Evolutionary conservation across 2,797 vertebrate species (phyloP).

Genomic region (Leuciscus waleckii): DNA sequence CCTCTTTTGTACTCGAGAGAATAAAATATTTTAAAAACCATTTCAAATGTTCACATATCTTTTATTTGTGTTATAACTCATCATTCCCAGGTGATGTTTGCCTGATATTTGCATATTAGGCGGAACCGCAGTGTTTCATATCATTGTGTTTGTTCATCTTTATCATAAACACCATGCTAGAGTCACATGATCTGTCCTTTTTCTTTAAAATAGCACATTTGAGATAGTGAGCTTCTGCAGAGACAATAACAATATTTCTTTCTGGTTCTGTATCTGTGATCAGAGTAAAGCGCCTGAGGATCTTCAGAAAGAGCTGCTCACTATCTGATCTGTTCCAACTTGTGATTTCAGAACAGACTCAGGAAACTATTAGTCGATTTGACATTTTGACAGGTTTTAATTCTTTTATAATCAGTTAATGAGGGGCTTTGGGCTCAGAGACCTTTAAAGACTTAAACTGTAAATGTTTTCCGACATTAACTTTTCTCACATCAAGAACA

Average conservation of each 20-base stretch:
- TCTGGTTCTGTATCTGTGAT: not conserved
- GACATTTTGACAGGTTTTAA: conserved; percentile 23
- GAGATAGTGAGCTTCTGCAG: not conserved
- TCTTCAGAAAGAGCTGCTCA: not conserved
- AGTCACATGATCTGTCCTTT: not conserved
- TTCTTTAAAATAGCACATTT: not conserved
- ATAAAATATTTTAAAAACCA: not conserved
- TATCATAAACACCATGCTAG: not conserved
- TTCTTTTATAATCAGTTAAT: conserved; percentile 6
- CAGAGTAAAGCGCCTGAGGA: not conserved
- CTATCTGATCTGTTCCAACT: conserved; percentile 19
- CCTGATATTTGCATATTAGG: conserved; percentile 6
- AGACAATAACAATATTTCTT: not conserved
- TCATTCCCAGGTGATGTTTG: not conserved
- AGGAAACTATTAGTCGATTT: conserved; percentile 24
- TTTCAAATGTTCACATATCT: not conserved
- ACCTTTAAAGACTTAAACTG: not conserved
- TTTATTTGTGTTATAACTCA: not conserved
- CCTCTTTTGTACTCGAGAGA: not conserved
- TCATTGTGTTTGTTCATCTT: not conserved
- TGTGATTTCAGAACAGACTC: conserved; percentile 19
- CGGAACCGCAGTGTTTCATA: not conserved
- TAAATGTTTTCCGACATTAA: not conserved
- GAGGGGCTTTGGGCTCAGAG: not conserved
- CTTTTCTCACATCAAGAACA: not conserved